These are phyloP conservation scores for Dipodomys ordii DNA, from an alignment of 2,113 vertebrate species.

Conservation along the genomic window DNA sequence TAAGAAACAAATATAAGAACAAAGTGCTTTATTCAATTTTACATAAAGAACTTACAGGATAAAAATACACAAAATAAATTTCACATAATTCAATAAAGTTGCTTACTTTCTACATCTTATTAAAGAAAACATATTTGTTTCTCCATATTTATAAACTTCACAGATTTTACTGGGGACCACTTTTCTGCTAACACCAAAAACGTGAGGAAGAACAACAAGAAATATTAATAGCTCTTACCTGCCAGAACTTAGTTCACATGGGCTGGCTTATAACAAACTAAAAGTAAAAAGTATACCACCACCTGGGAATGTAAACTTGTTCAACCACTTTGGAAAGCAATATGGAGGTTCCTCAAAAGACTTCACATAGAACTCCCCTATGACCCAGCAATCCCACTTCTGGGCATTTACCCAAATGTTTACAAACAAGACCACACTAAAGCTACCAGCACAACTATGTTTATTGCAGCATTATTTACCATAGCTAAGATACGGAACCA, in stretches of 20 bases:
- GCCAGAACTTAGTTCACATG: background rate
- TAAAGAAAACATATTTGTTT: conserved; percentile 12
- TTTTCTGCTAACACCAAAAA: conserved; percentile 47
- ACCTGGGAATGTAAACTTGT: too few species aligned
- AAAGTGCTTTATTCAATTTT: conserved; percentile 29
- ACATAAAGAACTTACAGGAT: conserved; percentile 27
- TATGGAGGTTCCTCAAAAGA: too few species aligned
- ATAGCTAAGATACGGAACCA: too few species aligned
- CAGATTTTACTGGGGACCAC: background rate
- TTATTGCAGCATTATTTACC: too few species aligned
- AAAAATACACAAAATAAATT: conserved; percentile 53
- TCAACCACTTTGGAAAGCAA: too few species aligned
- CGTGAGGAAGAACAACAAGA: background rate
- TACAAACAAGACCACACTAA: too few species aligned
- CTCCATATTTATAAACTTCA: conserved; percentile 43
- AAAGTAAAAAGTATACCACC: background rate
- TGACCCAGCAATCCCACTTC: too few species aligned
- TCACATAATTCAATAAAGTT: conserved; percentile 11
- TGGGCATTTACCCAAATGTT: too few species aligned
- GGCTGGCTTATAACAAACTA: background rate
- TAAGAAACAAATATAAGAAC: conserved; percentile 38
- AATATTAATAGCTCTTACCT: background rate
- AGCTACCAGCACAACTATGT: too few species aligned
- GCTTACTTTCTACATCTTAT: background rate
- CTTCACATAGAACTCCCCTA: too few species aligned